These are phyloP conservation scores for Urocitellus parryii DNA, from an alignment of 2,113 vertebrate genomes.

Conservation along the genomic window DNA sequence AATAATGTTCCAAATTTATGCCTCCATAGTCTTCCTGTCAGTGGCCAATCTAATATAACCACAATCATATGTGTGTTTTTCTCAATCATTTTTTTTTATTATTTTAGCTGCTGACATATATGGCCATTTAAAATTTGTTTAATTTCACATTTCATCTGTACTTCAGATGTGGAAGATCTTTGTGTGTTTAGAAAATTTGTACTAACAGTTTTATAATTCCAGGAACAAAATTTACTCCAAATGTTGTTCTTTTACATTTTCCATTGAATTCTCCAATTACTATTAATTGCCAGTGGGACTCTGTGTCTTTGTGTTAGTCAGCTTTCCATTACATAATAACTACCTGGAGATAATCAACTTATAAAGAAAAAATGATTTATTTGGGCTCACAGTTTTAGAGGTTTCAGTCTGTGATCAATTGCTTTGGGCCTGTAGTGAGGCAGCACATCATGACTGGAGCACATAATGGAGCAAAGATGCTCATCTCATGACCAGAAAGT, in stretches of 20 bases:
- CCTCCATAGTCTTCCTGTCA: not conserved
- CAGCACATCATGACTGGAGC: not conserved
- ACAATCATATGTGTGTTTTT: not conserved
- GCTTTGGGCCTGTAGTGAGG: not conserved
- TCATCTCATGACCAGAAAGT: not conserved
- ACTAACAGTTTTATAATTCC: not conserved
- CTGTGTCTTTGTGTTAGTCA: not conserved
- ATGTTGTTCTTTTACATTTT: conserved; percentile 6
- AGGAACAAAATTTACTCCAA: conserved; percentile 27
- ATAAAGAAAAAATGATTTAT: not conserved
- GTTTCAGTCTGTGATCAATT: not conserved
- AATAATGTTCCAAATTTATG: not conserved
- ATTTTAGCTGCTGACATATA: conserved; percentile 16
- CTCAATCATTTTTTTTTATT: not conserved
- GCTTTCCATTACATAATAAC: not conserved
- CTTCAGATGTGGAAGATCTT: not conserved
- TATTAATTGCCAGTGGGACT: not conserved
- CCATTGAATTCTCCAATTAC: not conserved
- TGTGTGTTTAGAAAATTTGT: conserved; percentile 40
- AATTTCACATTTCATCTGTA: conserved; percentile 43
- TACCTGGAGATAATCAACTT: not conserved
- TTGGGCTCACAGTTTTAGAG: not conserved
- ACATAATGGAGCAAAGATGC: not conserved
- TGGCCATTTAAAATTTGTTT: not conserved
- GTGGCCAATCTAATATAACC: not conserved